Evolutionary conservation across 23 tunicate species (phyloP), one percentile per base, ranked within the genome.

Genomic region (Corella eumyota): DNA sequence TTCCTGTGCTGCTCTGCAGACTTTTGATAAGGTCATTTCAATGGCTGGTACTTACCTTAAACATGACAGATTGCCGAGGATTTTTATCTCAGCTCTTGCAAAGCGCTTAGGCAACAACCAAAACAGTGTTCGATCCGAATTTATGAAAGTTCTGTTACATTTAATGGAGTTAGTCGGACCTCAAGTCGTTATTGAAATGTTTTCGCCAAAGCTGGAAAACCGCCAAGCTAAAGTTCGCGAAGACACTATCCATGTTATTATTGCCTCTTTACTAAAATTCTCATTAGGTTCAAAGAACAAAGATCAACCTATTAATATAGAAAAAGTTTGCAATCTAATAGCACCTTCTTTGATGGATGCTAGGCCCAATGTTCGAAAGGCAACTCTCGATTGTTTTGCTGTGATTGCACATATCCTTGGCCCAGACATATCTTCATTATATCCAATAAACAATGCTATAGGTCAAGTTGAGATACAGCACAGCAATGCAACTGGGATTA

Each of bases 311-410:
- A 34, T 65, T 11, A 55, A 78, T 34, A 67, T 68, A 25, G 61
- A 36, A 27, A 50, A 44, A 28, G 55, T 88, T 9, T 70, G 76
- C 66, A 45, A 24, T 6, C 64, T 26, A 13, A 46, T 88, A 25
- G 70, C 86, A 6, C 60, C 57, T 1, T 47, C 56, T 13, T 62
- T 88, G 0, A 37, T 75, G 4, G 96, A 88, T 53, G 25, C 60
- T 5, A 83, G 62, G n/a, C 80, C 70, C 13, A 29, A 20, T 6
- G 73, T 79, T 1, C 79, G 96, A 9, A 54, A 32, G 31, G 96
- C 79, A 19, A 27, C 77, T 4, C 34, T 88, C 30, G 96, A 88
- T 34, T 88, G 96, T 61, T 52, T 88, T 56, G 81, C 96, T 31
- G 88, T 88, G 3, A 50, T 85, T 13, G 83, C 60, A 22, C 48